Conservation (phyloP, 2,888 invertebrate species). For the Euclidia mi region DNA sequence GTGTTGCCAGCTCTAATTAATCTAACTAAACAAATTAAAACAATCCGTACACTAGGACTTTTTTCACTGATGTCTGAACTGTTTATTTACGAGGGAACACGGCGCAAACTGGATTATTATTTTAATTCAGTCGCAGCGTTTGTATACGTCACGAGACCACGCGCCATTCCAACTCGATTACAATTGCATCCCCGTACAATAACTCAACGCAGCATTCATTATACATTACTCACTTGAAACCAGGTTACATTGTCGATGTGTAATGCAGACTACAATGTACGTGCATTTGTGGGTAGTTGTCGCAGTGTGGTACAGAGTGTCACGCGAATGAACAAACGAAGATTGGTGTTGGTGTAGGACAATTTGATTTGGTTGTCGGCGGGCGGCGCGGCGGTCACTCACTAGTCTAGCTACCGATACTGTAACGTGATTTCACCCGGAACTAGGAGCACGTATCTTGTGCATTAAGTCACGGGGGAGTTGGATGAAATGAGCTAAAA, state of each 20-base stretch:
- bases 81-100: constrained; percentile 16
- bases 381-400: constrained; percentile 3
- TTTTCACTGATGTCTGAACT: constrained; percentile 28
- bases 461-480: constrained; percentile 23
- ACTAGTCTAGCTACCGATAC: constrained; percentile 17
- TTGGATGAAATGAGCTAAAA: constrained; percentile 36
- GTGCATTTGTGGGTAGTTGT: too few relatives aligned
- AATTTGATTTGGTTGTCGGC: constrained; percentile 22
- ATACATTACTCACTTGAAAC: constrained; percentile 14
- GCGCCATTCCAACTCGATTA: constrained; percentile 24
- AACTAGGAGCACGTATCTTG: constrained; percentile 25
- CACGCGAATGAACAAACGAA: constrained; percentile 18
- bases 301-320: not conserved
- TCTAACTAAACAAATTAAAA: constrained; percentile 21
- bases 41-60: constrained; percentile 19
- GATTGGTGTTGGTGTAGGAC: constrained; percentile 16
- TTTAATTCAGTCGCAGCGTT: constrained; percentile 30
- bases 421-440: constrained; percentile 26
- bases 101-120: constrained; percentile 35
- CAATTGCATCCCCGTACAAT: constrained; percentile 15
- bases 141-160: constrained; percentile 1
- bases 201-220: constrained; percentile 1
- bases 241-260: not conserved
- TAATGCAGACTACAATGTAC: constrained; percentile 12
- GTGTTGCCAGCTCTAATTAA: constrained; percentile 14